Conservation (phyloP, 2,113 vertebrate genomes). For the Edolisoma coerulescens region DNA sequence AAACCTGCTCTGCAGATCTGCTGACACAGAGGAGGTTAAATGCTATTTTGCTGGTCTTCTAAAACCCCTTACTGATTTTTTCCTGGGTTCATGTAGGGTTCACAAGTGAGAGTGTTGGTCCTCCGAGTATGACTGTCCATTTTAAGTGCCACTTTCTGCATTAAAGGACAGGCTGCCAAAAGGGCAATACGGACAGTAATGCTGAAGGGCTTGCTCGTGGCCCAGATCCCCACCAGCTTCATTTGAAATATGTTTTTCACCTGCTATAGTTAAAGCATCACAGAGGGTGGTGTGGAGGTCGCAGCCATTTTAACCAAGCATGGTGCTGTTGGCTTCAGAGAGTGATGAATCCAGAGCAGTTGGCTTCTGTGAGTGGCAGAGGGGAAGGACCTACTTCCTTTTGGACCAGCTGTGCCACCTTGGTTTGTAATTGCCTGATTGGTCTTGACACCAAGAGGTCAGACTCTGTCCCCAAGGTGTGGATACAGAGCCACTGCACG, state of each 20-base stretch:
- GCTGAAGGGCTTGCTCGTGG: not conserved
- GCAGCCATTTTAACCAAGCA: fast-evolving
- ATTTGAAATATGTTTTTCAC: not conserved
- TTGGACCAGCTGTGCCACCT: not conserved
- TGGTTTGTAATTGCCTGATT: not conserved
- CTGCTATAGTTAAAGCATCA: not conserved
- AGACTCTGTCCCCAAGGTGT: fast-evolving
- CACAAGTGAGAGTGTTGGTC: not conserved
- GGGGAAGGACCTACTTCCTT: not conserved
- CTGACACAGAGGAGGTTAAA: not conserved
- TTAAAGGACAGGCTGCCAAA: not conserved
- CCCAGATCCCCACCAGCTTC: not conserved
- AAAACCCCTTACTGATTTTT: not conserved
- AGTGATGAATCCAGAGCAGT: not conserved
- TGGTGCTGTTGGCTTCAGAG: not conserved
- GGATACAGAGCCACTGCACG: fast-evolving
- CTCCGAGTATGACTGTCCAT: not conserved
- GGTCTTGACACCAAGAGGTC: not conserved
- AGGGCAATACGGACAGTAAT: not conserved
- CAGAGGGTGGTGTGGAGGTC: not conserved
- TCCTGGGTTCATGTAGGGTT: not conserved
- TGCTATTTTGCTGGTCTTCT: not conserved
- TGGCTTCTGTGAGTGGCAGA: not conserved
- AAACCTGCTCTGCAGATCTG: not conserved
- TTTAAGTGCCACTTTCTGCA: not conserved